Percentiles rank a stretch among this genome's conserved stretches.
Conservation (phyloP, 1,140 invertebrate species). For the Prorops nasuta region DNA sequence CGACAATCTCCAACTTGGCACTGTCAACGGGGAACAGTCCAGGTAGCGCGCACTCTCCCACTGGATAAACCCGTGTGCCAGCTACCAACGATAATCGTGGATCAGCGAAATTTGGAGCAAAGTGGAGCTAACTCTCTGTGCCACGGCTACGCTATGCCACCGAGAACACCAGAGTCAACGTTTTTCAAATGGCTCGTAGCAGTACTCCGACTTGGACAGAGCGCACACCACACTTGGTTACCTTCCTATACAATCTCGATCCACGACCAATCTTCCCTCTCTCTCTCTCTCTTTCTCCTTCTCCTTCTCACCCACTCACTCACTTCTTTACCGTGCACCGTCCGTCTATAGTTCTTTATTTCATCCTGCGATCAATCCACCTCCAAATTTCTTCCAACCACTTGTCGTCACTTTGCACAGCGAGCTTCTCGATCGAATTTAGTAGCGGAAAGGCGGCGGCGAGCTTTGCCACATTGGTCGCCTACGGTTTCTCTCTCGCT, state of each 20-base stretch:
- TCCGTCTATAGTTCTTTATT: not conserved
- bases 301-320: not conserved
- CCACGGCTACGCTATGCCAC: too few relatives aligned
- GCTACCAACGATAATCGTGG: too few relatives aligned
- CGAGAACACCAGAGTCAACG: too few relatives aligned
- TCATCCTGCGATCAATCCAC: conserved; percentile 1
- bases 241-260: conserved; percentile 17
- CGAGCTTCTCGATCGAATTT: too few relatives aligned
- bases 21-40: conserved; percentile 14
- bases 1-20: conserved; percentile 10
- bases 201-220: conserved; percentile 23
- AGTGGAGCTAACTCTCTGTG: too few relatives aligned
- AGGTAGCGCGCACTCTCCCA: conserved; percentile 24
- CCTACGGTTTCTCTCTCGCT: conserved; percentile 8
- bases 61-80: conserved; percentile 32
- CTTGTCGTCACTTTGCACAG: not conserved
- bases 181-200: conserved; percentile 40
- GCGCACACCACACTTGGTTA: conserved; percentile 18
- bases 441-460: too few relatives aligned
- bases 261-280: not conserved
- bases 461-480: conserved; percentile 4
- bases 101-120: too few relatives aligned
- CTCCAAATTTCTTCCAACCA: conserved; percentile 1
- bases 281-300: not conserved
- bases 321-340: not conserved